A percentile compares a stretch with the other conserved stretches of the same genome.
Conservation (phyloP, 2,888 invertebrate species). For the Caenorhabditis afra region DNA sequence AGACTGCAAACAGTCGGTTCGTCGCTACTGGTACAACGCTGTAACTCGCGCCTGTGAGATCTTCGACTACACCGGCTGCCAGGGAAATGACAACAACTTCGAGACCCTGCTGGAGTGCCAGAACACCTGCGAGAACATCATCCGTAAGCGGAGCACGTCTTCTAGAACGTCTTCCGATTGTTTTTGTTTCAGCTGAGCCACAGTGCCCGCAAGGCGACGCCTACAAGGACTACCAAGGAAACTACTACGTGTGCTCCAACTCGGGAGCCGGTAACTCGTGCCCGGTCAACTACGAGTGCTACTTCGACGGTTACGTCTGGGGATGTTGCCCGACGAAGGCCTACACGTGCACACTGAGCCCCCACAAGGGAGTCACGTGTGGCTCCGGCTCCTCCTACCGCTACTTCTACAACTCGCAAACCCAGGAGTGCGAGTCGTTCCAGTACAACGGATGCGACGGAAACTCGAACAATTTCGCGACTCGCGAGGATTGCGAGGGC, state of each 20-base stretch:
- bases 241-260: constrained; percentile 78
- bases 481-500: constrained; percentile 76
- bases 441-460: constrained; percentile 80
- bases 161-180: no score
- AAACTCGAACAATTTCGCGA: constrained; percentile 80
- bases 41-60: constrained; percentile 79
- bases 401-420: constrained; percentile 78
- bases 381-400: constrained; percentile 79
- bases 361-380: constrained; percentile 79
- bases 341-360: constrained; percentile 79
- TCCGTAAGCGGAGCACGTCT: constrained; percentile 67
- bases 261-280: constrained; percentile 75
- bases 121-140: constrained; percentile 79
- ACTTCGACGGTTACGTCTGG: constrained; percentile 79
- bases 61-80: constrained; percentile 78
- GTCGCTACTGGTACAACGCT: constrained; percentile 79
- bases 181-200: constrained; percentile 75
- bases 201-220: constrained; percentile 80
- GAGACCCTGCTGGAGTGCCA: constrained; percentile 79
- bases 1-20: constrained; percentile 79
- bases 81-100: constrained; percentile 80
- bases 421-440: constrained; percentile 74
- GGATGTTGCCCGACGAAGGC: constrained; percentile 80
- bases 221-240: constrained; percentile 80
- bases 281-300: constrained; percentile 76